Base-by-base conservation (phyloP, 2,113 vertebrate species). In the Xyliphius kryptos region DNA sequence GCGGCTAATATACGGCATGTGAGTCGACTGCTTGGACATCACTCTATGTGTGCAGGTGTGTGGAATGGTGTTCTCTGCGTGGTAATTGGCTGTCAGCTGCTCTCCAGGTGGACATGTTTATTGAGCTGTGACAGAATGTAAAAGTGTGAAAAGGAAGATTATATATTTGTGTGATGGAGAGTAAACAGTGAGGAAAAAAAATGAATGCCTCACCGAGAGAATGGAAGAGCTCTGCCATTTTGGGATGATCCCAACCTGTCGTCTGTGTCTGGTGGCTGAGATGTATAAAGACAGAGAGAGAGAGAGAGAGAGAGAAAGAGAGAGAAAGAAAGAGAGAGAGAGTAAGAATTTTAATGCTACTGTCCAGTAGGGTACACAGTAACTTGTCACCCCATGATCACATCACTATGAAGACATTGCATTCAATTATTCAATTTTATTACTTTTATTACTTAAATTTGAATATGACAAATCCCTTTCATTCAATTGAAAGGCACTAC, bases 161-260 rank as follows among this genome's bases (percentile, higher is more conserved):
- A 21, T 20, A 1, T 19, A 2, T 14, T 55, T 57, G 64, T 60
- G 65, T 17, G 56, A 43, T 15, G 32, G 17, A 43, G 48, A 12
- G 49, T 38, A 20, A 49, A 66, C 6, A 57, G 56, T 14, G 20
- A 9, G 9, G 49, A 36, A 9, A 63, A 12, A 52, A 2, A 44
- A 38, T n/a, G 17, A 41, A 36, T n/a, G 38, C 40, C 40, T 21
- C 74, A 92, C 90, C 87, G 46, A 92, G 79, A 11, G 89, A 90
- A 14, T 90, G 88, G 72, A 90, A 92, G 11, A 92, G 89, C 53
- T 91, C 89, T 0, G 84, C 88, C 90, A 91, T 91, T 80, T 90
- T 91, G 14, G 90, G 90, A 71, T 92, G 90, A 78, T 92, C 90
- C 90, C 90, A 92, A 61, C 87, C 89, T 22, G 90, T 92, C 5